These are phyloP conservation scores for Zoanthus gigantus DNA, from an alignment of 92 coral and sea anemone species.

Conservation along the genomic window DNA sequence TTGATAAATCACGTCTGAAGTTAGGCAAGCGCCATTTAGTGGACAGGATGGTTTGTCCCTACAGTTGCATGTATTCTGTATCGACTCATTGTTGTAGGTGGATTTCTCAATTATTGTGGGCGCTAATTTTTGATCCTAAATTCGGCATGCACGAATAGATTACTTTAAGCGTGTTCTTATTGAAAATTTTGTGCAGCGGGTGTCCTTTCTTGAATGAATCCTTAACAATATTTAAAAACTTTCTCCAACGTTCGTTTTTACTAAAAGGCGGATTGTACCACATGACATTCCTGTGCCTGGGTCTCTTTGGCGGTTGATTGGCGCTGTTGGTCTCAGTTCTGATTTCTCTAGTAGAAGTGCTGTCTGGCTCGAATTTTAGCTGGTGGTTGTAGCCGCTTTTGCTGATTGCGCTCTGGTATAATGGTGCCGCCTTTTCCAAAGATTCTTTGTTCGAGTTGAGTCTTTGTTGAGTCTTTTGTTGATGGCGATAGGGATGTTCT, in stretches of 20 bases:
- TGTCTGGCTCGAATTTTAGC: neutral
- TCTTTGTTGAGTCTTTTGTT: neutral
- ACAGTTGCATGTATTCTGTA: no score
- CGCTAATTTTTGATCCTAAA: neutral
- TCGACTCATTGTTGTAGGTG: no score
- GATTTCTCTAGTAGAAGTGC: neutral
- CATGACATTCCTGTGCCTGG: no score
- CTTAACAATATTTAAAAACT: neutral
- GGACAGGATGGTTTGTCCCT: neutral
- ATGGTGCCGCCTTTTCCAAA: neutral
- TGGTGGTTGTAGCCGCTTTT: neutral
- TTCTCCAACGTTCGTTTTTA: no score
- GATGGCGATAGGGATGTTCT: neutral
- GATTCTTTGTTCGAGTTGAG: neutral
- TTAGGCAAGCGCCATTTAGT: neutral
- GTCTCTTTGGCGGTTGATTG: no score
- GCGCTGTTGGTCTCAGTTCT: no score
- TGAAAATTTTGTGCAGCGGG: slow-evolving; percentile 3
- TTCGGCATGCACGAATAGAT: neutral
- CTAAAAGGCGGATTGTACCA: no score
- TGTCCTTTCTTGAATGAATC: slow-evolving; percentile 13
- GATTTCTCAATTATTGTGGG: no score
- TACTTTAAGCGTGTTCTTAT: no score
- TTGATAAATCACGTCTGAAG: neutral
- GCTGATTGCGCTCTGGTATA: neutral